Evolutionary conservation across 2,797 vertebrate genomes (phyloP), one percentile per base, ranked within the genome.

Genomic region (Florisuga fusca): DNA sequence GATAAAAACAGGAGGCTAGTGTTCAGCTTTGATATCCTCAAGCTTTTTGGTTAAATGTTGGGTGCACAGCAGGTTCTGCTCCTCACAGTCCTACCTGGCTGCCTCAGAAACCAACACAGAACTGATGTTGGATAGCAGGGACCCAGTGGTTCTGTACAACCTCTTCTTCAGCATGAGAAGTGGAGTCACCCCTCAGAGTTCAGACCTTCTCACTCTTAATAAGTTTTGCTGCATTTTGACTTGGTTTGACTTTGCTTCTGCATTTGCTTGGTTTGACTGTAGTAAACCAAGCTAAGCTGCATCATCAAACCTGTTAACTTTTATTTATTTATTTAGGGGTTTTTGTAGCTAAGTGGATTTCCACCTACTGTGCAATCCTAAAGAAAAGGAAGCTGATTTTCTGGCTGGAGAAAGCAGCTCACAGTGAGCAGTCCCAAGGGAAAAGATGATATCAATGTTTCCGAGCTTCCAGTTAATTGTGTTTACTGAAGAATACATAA

Each of bases 401-500:
- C 51, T 87, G 59, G 19, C 66, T 94, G 19, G 38, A 88, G 73
- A 50, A 51, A 73, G 74, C 58, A 90, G 83, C 63, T 84, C 59
- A 61, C 33, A 93, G 83, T 48, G 80, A 88, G 55, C 71, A 90
- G 71, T 91, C 93, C 16, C 85, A 64, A 91, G 69, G 67, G 88
- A 95, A 94, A 90, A 92, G 77, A 91, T 91, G n/a, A 36, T 93
- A 91, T 88, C 90, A 94, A 38, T 79, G 53, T 69, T 94, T 88
- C 88, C 62, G 34, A 93, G 34, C 86, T 93, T 88, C 53, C 87
- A 91, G 91, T 93, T 96, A 96, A 94, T 94, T 96, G 85, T 86
- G 69, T 95, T 95, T 96, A 94, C 93, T 81, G 87, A 78, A 90
- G 54, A 72, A 93, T 55, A 85, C 69, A 76, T 84, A 88, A 81